These are phyloP conservation scores for Siniperca obscura DNA, from an alignment of 2,797 vertebrate genomes.

Conservation along the genomic window DNA sequence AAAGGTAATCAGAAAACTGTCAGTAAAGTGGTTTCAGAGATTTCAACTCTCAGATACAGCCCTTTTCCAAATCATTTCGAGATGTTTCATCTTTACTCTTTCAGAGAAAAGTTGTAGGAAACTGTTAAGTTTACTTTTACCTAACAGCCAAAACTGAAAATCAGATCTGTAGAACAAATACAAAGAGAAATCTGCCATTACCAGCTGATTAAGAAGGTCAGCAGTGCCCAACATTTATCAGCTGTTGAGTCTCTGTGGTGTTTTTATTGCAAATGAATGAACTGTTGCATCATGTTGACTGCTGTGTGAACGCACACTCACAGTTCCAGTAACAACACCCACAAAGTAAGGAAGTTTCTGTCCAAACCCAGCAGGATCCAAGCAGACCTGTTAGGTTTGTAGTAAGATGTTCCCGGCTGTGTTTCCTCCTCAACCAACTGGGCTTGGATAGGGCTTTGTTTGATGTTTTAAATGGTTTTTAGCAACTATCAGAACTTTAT, in stretches of 20 bases:
- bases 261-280: conserved; percentile 32
- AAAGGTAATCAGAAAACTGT: background rate
- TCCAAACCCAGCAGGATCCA: conserved; percentile 27
- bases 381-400: conserved; percentile 19
- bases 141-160: conserved; percentile 4
- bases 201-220: background rate
- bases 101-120: background rate
- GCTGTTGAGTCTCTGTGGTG: conserved; percentile 10
- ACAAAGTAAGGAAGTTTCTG: conserved; percentile 20
- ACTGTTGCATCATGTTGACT: conserved; percentile 14
- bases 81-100: background rate
- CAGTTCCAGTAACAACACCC: conserved; percentile 22
- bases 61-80: background rate
- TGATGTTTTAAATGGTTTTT: conserved; percentile 21
- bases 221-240: background rate
- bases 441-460: background rate
- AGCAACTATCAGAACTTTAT: conserved; percentile 29
- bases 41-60: background rate
- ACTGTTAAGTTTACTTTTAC: background rate
- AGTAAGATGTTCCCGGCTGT: background rate
- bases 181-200: background rate
- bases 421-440: conserved; percentile 14
- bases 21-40: too few species aligned
- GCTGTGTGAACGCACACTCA: conserved; percentile 24
- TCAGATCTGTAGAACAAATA: background rate